Conservation (phyloP, 2,888 invertebrate species). For the Galeopsomyia nigrocyanea region DNA sequence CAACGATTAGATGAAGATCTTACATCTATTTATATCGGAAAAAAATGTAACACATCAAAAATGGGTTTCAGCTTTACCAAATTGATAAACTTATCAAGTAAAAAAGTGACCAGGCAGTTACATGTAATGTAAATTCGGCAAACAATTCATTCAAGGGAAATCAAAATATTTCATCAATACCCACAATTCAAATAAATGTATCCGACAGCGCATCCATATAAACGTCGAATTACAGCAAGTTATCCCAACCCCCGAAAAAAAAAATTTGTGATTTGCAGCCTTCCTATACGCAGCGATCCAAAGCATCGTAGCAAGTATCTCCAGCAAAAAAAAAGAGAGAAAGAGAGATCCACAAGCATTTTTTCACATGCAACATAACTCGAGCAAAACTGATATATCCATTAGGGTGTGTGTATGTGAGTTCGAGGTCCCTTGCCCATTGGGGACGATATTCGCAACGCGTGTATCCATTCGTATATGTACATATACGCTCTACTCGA, state of each 20-base stretch:
- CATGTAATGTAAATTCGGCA: too few species aligned
- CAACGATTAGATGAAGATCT: too few species aligned
- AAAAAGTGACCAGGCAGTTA: too few species aligned
- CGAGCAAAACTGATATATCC: slow-evolving; percentile 28
- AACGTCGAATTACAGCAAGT: slow-evolving; percentile 10
- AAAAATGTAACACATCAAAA: too few species aligned
- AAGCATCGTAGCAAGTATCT: slow-evolving; percentile 3
- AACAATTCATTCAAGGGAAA: too few species aligned
- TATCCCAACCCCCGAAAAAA: not conserved
- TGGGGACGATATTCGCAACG: slow-evolving; percentile 5
- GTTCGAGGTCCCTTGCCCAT: not conserved
- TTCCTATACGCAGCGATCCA: slow-evolving; percentile 12
- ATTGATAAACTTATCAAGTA: too few species aligned
- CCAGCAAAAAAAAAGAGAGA: not conserved
- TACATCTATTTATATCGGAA: too few species aligned
- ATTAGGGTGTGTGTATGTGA: slow-evolving; percentile 19
- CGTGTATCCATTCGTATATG: not conserved
- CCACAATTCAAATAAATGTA: not conserved
- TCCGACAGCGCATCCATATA: slow-evolving; percentile 11
- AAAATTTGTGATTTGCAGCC: not conserved
- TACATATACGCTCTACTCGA: not conserved
- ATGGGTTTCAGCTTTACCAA: too few species aligned
- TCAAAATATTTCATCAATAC: not conserved
- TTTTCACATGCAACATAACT: slow-evolving; percentile 12
- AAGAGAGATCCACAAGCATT: not conserved